phyloP scores from a whole-genome alignment of 2,888 invertebrate genomes.

The Augochlorella aurata region DNA sequence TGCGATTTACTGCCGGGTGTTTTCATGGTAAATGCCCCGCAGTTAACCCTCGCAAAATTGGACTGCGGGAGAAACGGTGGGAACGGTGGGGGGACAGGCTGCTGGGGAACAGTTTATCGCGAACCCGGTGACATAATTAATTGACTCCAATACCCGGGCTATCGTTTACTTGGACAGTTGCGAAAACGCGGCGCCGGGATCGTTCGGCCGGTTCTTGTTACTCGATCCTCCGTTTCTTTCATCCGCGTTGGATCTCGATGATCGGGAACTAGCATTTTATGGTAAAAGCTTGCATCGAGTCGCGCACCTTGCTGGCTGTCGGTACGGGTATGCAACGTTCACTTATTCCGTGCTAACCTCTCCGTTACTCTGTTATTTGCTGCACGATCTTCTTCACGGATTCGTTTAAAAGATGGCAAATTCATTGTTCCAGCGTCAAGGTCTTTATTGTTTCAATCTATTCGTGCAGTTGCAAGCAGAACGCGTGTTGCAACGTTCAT shows the following conservation, averaged over 20 bases:
- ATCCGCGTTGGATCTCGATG: background rate
- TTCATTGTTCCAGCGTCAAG: too few species aligned
- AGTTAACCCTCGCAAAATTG: constrained; percentile 59
- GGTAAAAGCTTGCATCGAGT: background rate
- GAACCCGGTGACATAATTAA: constrained; percentile 51
- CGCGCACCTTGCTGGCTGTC: too few species aligned
- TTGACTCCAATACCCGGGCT: constrained; percentile 37
- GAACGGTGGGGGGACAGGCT: background rate
- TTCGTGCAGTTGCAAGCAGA: too few species aligned
- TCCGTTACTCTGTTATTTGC: too few species aligned
- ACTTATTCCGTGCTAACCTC: too few species aligned
- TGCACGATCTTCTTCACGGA: too few species aligned
- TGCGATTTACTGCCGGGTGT: constrained; percentile 52
- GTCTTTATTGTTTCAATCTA: too few species aligned
- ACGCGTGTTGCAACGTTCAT: too few species aligned
- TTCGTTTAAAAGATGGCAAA: too few species aligned
- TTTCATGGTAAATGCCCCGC: constrained; percentile 53
- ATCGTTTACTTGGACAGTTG: constrained; percentile 22
- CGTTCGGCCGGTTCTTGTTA: background rate
- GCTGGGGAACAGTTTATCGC: constrained; percentile 42
- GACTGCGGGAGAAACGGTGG: constrained; percentile 22
- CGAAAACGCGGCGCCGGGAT: background rate
- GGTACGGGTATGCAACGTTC: too few species aligned
- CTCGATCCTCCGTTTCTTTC: background rate
- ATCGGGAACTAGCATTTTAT: background rate